Conservation (phyloP, 1,140 invertebrate species). For the Hermetia illucens region DNA sequence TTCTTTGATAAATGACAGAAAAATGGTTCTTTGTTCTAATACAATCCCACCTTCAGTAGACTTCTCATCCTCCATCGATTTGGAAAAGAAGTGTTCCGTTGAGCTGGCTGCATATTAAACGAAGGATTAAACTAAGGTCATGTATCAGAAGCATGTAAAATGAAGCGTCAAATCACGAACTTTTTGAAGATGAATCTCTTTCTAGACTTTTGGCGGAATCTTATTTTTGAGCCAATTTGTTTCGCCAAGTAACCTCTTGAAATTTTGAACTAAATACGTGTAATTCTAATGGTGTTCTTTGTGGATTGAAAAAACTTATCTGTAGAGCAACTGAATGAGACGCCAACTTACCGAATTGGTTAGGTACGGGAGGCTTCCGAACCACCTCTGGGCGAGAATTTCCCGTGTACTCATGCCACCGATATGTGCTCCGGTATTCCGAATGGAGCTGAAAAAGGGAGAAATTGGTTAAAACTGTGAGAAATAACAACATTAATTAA, state of each 20-base stretch:
- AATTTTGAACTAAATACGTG: too few relatives aligned
- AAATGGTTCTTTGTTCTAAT: too few relatives aligned
- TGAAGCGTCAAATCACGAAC: not conserved
- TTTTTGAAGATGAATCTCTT: too few relatives aligned
- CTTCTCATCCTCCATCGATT: slow-evolving; percentile 5
- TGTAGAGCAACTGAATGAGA: not conserved
- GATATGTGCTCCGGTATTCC: slow-evolving; percentile 81
- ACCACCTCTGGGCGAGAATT: slow-evolving; percentile 46
- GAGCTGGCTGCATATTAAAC: slow-evolving; percentile 5
- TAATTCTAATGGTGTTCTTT: too few relatives aligned
- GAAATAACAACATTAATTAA: too few relatives aligned
- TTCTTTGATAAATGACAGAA: too few relatives aligned
- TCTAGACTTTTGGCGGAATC: too few relatives aligned
- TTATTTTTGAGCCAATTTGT: too few relatives aligned
- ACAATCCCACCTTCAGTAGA: slow-evolving; percentile 6
- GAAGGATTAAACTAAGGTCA: not conserved
- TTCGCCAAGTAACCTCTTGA: too few relatives aligned
- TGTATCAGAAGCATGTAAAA: not conserved
- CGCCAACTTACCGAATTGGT: slow-evolving; percentile 34
- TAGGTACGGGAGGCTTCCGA: slow-evolving; percentile 40
- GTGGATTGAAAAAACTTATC: not conserved
- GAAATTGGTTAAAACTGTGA: too few relatives aligned
- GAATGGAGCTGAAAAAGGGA: slow-evolving; percentile 65
- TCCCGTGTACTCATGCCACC: slow-evolving; percentile 80
- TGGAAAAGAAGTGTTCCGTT: slow-evolving; percentile 7